Evolutionary conservation across 2,797 vertebrate genomes (phyloP), one percentile per base, ranked within the genome.

Genomic region (Silurus lanzhouensis): DNA sequence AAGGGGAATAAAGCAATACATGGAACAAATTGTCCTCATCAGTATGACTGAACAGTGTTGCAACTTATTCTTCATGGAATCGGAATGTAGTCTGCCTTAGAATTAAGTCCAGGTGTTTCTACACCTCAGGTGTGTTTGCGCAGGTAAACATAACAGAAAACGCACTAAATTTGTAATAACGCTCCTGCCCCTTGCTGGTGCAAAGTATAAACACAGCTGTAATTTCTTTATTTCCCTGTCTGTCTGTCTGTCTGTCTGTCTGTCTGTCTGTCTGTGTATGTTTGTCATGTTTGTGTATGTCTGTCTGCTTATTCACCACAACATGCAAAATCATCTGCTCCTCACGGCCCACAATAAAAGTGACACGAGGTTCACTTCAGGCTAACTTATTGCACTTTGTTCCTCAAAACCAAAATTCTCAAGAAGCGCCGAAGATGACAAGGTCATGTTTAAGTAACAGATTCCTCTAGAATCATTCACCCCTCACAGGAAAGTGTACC

Each of bases 181-280:
- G 5, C 3, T n/a, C 25, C 67, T 82, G 68, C 81, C 68, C 81
- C 38, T 68, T 83, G 31, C 31, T 71, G 81, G 81, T n/a, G 8
- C 1, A 31, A 6, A 27, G 25, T 52, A n/a, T 17, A 55, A 15
- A 38, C 38, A 38, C 38, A 38, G 38, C 38, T 38, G 38, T 38
- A 38, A 38, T 38, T 38, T 38, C 38, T 38, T 38, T 38, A 38
- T 38, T 38, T 5, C 38, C 3, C 38, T 38, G 38, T 38, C 31
- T 38, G 31, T 38, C 31, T 38, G 31, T 27, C 5, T 25, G 48
- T 38, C 31, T 38, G 31, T 38, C 31, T 38, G 38, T 31, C 31
- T 38, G 31, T 27, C 5, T 25, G 48, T 38, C 31, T 38, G 31
- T 38, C 31, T 38, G 38, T 31, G 31, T 31, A 31, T 31, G 31